Base-by-base conservation (phyloP, 2,797 vertebrate genomes). In the Sus cebifrons region DNA sequence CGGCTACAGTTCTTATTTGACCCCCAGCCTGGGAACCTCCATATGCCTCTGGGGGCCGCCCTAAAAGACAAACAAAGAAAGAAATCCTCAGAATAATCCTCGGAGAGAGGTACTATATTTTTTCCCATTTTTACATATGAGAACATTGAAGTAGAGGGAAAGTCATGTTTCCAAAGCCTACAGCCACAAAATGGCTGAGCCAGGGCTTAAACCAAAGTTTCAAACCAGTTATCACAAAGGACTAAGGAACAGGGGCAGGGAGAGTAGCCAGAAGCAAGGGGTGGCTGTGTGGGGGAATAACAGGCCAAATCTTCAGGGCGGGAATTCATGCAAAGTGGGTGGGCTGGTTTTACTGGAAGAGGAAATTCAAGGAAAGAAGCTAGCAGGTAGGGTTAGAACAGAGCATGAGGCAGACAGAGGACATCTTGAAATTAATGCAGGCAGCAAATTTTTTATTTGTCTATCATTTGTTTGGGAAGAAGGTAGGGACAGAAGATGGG, bases 61-160 rank as follows among this genome's bases (percentile, higher is more conserved):
- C 44, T 49, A 49, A 49, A 49, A 49, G 44, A 49, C 44, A 49
- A 49, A 49, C 1, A 49, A 10, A 49, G 6, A 49, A 49, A 49
- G 79, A 77, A 79, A 92, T 67, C 14, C 56, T 85, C 29, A 82
- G 44, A 49, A 71, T 62, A 81, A 92, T 5, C 14, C 4, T 25
- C 36, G 7, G 27, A 86, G 27, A 58, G 23, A 84, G 5, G 15
- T 27, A 40, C 82, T 89, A 29, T 17, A 73, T 82, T 32, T 58
- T 54, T 23, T 36, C 23, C 27, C 8, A 5, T 32, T 49, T 49
- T 81, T 58, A 70, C 18, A 73, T 36, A 86, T 49, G 17, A 62
- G n/a, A 88, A 92, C 54, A 62, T 1, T 82, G 36, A 92, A 10
- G 21, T 54, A 1, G 7, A 60, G 44, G 68, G 52, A 88, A 83